These are phyloP conservation scores for Archips xylosteana DNA, from an alignment of 2,888 invertebrate species.

Conservation along the genomic window DNA sequence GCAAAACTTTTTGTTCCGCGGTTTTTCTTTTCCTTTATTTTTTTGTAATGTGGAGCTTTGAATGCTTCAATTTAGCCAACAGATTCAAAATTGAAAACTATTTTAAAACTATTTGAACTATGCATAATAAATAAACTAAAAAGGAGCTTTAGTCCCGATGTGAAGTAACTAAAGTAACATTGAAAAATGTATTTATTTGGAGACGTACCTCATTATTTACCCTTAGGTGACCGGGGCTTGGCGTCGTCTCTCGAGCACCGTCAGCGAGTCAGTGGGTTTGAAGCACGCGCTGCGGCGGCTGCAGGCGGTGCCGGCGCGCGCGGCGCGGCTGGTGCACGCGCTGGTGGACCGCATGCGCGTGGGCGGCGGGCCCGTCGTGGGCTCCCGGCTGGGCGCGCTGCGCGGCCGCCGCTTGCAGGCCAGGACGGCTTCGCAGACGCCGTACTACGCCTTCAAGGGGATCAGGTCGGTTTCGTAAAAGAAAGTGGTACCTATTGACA, in stretches of 20 bases:
- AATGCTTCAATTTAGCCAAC: too few relatives aligned
- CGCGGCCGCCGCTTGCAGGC: constrained; percentile 76
- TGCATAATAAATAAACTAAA: too few relatives aligned
- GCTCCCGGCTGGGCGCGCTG: constrained; percentile 70
- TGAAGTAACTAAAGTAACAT: too few relatives aligned
- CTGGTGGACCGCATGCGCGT: constrained; percentile 82
- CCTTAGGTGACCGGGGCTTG: constrained; percentile 79
- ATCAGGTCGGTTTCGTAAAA: constrained; percentile 64
- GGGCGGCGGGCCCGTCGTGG: constrained; percentile 79
- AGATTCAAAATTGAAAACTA: too few relatives aligned
- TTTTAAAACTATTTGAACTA: too few relatives aligned
- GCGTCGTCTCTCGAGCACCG: constrained; percentile 78
- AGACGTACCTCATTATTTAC: not conserved
- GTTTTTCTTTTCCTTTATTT: too few relatives aligned
- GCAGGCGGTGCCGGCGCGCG: constrained; percentile 79
- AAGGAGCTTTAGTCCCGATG: too few relatives aligned
- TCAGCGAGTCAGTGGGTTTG: constrained; percentile 79
- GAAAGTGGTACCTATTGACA: too few relatives aligned
- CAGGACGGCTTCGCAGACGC: constrained; percentile 70
- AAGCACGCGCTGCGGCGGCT: constrained; percentile 78
- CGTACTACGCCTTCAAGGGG: constrained; percentile 81
- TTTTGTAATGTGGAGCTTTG: too few relatives aligned
- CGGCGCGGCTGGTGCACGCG: constrained; percentile 79
- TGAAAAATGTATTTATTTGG: too few relatives aligned
- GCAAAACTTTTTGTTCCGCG: too few relatives aligned